phyloP scores from a whole-genome alignment of 2,797 vertebrate genomes.

The Cyclura pinguis region DNA sequence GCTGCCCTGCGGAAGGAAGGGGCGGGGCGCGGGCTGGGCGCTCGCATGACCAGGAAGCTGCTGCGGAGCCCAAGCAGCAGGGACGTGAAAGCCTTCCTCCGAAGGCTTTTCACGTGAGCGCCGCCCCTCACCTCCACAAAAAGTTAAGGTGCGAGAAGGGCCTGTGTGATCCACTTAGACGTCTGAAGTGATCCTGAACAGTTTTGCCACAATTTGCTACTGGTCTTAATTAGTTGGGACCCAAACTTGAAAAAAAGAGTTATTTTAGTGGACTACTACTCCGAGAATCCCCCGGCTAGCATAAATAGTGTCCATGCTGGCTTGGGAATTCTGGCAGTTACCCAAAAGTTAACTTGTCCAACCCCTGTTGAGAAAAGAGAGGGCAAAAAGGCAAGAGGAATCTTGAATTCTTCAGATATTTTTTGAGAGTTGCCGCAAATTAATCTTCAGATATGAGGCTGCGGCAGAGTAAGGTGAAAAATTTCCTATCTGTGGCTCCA shows the following conservation, averaged over 20 bases:
- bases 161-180: background rate
- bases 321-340: too few relatives aligned
- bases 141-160: too few relatives aligned
- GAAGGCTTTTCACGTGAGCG: too few relatives aligned
- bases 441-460: background rate
- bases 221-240: background rate
- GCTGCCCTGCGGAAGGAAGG: too few relatives aligned
- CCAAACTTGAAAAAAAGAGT: background rate
- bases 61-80: too few relatives aligned
- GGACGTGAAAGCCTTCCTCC: too few relatives aligned
- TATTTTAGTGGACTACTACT: background rate
- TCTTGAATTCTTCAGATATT: background rate
- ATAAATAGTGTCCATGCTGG: background rate
- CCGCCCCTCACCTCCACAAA: too few relatives aligned
- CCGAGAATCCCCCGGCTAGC: background rate
- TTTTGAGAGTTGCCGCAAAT: background rate
- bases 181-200: background rate
- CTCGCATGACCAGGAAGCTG: too few relatives aligned
- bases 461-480: conserved; percentile 24
- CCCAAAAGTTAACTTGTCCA: too few relatives aligned
- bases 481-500: background rate
- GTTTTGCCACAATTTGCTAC: background rate
- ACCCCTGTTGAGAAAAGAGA: background rate
- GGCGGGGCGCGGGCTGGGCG: too few relatives aligned
- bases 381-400: background rate